A percentile compares a stretch with the other conserved stretches of the same genome.
Conservation (phyloP, 2,888 invertebrate species). For the Pogonocherus hispidulus region DNA sequence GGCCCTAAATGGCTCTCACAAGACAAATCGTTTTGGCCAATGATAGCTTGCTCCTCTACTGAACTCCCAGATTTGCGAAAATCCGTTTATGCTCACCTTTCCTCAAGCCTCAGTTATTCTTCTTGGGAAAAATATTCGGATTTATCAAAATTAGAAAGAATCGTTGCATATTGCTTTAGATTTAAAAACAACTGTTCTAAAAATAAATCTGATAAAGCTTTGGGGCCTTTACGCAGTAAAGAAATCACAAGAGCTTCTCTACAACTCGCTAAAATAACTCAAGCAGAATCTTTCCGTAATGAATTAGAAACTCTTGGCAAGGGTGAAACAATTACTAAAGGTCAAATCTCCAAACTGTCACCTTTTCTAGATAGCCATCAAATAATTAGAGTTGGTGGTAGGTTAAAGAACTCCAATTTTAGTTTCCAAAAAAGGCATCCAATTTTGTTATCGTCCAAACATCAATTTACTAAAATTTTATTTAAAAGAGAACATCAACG, state of each 20-base stretch:
- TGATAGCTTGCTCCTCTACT: not conserved
- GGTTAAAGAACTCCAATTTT: not conserved
- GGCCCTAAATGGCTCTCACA: not conserved
- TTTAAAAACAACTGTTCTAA: not conserved
- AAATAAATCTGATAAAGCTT: too few species aligned
- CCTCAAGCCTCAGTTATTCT: not conserved
- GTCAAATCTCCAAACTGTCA: too few species aligned
- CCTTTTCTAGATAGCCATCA: not conserved
- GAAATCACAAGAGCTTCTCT: too few species aligned
- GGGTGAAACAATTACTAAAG: too few species aligned
- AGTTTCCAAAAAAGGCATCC: slow-evolving; percentile 4
- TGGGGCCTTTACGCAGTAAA: too few species aligned
- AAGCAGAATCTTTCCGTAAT: too few species aligned
- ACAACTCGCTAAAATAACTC: too few species aligned
- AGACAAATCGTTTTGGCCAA: not conserved
- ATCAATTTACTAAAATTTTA: slow-evolving; percentile 30
- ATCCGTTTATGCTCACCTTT: not conserved
- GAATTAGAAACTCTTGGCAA: too few species aligned
- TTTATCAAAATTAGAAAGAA: not conserved
- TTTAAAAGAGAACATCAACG: slow-evolving; percentile 23
- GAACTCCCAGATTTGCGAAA: not conserved
- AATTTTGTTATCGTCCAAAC: slow-evolving; percentile 10
- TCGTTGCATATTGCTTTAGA: not conserved
- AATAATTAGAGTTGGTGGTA: not conserved
- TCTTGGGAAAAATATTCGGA: not conserved